Conservation (phyloP, 2,113 vertebrate species). For the Phycodurus eques region DNA sequence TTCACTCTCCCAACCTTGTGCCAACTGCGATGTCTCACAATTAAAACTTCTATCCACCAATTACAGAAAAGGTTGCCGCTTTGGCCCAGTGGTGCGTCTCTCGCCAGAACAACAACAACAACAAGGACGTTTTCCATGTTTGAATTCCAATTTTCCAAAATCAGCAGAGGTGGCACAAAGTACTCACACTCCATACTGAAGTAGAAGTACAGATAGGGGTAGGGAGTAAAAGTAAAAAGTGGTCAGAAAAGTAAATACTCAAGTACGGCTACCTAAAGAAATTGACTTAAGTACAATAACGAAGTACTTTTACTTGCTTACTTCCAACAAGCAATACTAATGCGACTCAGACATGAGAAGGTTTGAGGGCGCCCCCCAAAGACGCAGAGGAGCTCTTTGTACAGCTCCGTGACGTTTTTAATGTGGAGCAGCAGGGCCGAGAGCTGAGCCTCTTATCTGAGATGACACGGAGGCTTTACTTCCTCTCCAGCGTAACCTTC, state of each 20-base stretch:
- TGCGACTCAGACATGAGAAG: conserved; percentile 57
- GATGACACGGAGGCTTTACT: conserved; percentile 62
- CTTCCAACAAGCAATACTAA: conserved; percentile 14
- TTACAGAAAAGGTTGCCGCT: conserved; percentile 53
- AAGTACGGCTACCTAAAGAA: too few species aligned
- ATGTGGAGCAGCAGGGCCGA: conserved; percentile 52
- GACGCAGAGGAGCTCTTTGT: conserved; percentile 64
- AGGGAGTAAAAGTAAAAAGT: too few species aligned
- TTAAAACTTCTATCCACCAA: conserved; percentile 50
- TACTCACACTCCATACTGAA: not conserved
- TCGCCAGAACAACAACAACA: conserved; percentile 24
- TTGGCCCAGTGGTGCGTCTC: not conserved
- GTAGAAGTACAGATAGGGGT: not conserved
- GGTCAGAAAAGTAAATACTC: too few species aligned
- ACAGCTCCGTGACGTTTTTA: conserved; percentile 58
- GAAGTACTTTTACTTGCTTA: not conserved
- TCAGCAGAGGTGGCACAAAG: not conserved
- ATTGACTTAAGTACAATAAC: not conserved
- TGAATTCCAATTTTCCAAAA: conserved; percentile 48
- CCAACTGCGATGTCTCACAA: conserved; percentile 41
- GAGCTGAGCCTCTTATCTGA: conserved; percentile 57
- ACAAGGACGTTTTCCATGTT: conserved; percentile 10
- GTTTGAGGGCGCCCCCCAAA: conserved; percentile 42
- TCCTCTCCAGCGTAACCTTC: conserved; percentile 43
- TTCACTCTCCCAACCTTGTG: conserved; percentile 41